A percentile compares a stretch with the other conserved stretches of the same genome.
Conservation (phyloP, 2,888 invertebrate species). For the Drosophila affinis region DNA sequence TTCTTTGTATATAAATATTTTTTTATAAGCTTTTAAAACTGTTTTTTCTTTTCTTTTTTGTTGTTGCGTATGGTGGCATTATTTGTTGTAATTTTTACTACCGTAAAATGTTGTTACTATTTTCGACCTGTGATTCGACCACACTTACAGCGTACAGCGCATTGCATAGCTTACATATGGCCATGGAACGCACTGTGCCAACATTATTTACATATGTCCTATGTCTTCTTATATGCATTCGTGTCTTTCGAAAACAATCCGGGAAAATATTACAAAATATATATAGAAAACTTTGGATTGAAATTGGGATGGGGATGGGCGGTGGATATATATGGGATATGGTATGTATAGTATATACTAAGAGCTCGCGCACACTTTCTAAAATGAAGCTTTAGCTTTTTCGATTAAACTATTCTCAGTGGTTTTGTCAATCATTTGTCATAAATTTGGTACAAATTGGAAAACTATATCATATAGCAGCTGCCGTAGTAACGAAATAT, state of each 20-base stretch:
- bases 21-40: constrained; percentile 28
- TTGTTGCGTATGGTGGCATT: constrained; percentile 18
- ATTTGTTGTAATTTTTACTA: constrained; percentile 29
- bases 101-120: constrained; percentile 13
- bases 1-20: constrained; percentile 46
- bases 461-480: no score
- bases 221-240: constrained; percentile 17
- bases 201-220: constrained; percentile 4
- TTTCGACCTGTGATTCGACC: constrained; percentile 14
- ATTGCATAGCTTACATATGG: constrained; percentile 6
- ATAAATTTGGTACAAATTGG: no score
- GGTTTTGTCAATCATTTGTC: no score
- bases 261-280: not conserved
- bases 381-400: no score
- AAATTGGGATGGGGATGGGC: not conserved
- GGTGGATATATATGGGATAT: constrained; percentile 14
- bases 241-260: constrained; percentile 24
- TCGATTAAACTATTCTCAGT: no score
- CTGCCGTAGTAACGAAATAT: no score
- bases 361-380: no score
- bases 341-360: not conserved
- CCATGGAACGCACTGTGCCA: constrained; percentile 17
- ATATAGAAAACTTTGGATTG: constrained; percentile 10
- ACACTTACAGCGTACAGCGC: constrained; percentile 24
- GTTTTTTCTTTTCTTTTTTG: constrained; percentile 27